phyloP scores from a whole-genome alignment of 1,140 invertebrate species.

The Drosophila tristis region DNA sequence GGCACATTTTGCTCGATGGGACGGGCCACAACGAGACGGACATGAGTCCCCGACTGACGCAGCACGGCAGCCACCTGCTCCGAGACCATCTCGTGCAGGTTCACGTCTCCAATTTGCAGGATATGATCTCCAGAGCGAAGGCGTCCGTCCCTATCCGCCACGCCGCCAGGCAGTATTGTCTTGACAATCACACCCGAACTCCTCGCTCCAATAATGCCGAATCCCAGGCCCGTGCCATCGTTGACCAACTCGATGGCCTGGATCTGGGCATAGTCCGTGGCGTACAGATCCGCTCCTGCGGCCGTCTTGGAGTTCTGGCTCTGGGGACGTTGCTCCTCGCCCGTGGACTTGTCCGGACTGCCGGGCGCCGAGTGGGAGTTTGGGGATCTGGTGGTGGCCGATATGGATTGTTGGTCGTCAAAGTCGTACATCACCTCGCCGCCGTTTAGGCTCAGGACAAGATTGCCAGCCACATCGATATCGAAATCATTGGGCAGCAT shows the following conservation, averaged over 20 bases:
- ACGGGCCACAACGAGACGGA: constrained; percentile 96
- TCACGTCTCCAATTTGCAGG: constrained; percentile 95
- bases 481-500: constrained; percentile 96
- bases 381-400: constrained; percentile 30
- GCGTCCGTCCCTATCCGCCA: constrained; percentile 96
- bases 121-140: constrained; percentile 98
- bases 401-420: constrained; percentile 86
- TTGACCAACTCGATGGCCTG: constrained; percentile 98
- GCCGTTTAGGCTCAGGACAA: constrained; percentile 87
- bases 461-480: constrained; percentile 87
- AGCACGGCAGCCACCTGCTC: constrained; percentile 98
- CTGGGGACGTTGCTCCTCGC: constrained; percentile 85
- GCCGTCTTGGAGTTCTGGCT: constrained; percentile 77
- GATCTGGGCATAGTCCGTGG: constrained; percentile 97
- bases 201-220: constrained; percentile 97
- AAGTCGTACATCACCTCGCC: constrained; percentile 85
- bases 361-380: constrained; percentile 84
- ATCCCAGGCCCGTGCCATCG: constrained; percentile 97
- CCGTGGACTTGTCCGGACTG: constrained; percentile 78
- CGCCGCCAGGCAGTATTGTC: constrained; percentile 97
- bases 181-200: constrained; percentile 99
- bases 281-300: constrained; percentile 89
- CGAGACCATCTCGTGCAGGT: constrained; percentile 96
- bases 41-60: constrained; percentile 95
- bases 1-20: constrained; percentile 90